Conservation (phyloP, 2,888 invertebrate species). For the Mesorhabditis spiculigera region DNA sequence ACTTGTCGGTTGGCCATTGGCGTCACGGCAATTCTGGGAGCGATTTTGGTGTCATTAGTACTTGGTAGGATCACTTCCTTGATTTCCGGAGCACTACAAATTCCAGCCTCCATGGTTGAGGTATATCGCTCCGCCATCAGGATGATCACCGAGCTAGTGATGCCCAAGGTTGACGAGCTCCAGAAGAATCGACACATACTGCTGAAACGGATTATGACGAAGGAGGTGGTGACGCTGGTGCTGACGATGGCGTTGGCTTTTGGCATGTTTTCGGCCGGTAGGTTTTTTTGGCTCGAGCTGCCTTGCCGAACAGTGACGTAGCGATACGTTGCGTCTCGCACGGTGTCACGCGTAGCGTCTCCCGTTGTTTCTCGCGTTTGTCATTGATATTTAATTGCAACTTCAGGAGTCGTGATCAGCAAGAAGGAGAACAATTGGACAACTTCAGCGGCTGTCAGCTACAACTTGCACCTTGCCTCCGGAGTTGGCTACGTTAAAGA, state of each 20-base stretch:
- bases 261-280: neutral
- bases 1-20: neutral
- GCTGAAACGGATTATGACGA: neutral
- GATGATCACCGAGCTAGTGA: neutral
- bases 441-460: neutral
- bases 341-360: no score
- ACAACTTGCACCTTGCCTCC: neutral
- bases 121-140: neutral
- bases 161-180: slow-evolving; percentile 2
- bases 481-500: neutral
- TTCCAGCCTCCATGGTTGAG: neutral
- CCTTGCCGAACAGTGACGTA: no score
- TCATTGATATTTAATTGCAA: no score
- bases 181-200: neutral
- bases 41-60: neutral
- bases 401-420: neutral
- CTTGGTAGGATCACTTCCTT: neutral
- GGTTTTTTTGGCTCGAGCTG: no score
- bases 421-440: slow-evolving; percentile 2
- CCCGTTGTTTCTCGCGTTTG: no score
- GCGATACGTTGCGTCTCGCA: no score
- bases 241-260: neutral
- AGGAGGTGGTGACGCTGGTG: neutral
- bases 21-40: slow-evolving; percentile 1
- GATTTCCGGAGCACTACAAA: neutral